Conservation (phyloP, 2,888 invertebrate genomes). For the Pherbina coryleti region DNA sequence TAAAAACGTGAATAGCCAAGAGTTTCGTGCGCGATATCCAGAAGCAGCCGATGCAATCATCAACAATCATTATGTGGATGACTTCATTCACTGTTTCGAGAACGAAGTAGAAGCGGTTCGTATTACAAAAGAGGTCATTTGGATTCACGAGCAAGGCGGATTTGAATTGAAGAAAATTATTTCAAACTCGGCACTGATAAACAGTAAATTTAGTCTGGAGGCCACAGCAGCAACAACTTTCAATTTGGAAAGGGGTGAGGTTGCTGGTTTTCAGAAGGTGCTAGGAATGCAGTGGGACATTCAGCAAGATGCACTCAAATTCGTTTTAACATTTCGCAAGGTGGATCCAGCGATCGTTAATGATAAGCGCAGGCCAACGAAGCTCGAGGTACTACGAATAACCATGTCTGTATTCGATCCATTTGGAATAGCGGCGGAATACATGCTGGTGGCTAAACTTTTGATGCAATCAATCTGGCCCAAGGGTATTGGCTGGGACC, state of each 20-base stretch:
- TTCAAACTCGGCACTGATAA: background rate
- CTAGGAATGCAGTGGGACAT: background rate
- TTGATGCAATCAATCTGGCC: background rate
- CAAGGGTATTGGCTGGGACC: constrained; percentile 17
- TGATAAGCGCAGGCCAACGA: background rate
- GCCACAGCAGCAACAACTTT: too few species aligned
- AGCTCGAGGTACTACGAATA: constrained; percentile 4
- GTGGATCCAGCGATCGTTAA: background rate
- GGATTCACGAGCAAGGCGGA: background rate
- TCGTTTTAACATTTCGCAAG: background rate
- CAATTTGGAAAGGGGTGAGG: too few species aligned
- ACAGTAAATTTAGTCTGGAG: background rate
- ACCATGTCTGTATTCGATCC: background rate
- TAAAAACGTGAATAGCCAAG: background rate
- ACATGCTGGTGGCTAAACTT: background rate
- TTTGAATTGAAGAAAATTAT: background rate
- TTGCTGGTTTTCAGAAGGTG: background rate
- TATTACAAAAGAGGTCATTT: background rate
- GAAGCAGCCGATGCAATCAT: background rate
- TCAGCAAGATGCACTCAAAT: background rate
- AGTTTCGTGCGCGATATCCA: background rate
- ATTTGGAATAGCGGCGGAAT: background rate
- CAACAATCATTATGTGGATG: background rate
- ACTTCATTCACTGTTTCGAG: background rate
- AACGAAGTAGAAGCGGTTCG: background rate